Conservation (phyloP, 2,797 vertebrate genomes). For the Brachymystax lenok region DNA sequence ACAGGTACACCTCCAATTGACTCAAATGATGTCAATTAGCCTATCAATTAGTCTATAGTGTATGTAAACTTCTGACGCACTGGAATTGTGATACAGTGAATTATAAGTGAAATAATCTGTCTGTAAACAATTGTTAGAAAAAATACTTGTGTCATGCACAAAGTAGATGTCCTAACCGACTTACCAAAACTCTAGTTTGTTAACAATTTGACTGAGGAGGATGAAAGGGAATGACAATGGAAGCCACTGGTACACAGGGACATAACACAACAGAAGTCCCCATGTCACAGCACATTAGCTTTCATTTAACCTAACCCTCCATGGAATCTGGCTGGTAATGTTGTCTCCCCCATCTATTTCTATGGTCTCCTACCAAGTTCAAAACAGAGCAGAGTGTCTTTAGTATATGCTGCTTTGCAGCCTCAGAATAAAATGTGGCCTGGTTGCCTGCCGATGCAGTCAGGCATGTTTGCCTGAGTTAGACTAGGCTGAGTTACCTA, state of each 20-base stretch:
- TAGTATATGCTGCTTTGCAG: background rate
- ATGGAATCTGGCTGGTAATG: background rate
- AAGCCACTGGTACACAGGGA: background rate
- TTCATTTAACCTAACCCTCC: background rate
- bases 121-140: too few species aligned
- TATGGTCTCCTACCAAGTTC: background rate
- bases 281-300: background rate
- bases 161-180: too few species aligned
- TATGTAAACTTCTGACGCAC: too few species aligned
- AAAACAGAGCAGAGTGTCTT: background rate
- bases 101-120: too few species aligned
- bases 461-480: slow-evolving; percentile 7
- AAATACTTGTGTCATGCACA: too few species aligned
- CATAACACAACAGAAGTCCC: background rate
- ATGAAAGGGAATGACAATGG: background rate
- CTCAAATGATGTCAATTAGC: too few species aligned
- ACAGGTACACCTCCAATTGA: too few species aligned
- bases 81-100: too few species aligned
- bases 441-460: slow-evolving; percentile 15
- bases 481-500: slow-evolving; percentile 20
- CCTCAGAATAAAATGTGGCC: slow-evolving; percentile 6
- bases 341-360: background rate
- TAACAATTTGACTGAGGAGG: background rate
- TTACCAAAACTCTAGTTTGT: too few species aligned
- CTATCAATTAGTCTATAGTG: too few species aligned